A percentile compares a stretch with the other conserved stretches of the same genome.
Conservation (phyloP, 1,140 invertebrate species). For the Eurosta solidaginis region DNA sequence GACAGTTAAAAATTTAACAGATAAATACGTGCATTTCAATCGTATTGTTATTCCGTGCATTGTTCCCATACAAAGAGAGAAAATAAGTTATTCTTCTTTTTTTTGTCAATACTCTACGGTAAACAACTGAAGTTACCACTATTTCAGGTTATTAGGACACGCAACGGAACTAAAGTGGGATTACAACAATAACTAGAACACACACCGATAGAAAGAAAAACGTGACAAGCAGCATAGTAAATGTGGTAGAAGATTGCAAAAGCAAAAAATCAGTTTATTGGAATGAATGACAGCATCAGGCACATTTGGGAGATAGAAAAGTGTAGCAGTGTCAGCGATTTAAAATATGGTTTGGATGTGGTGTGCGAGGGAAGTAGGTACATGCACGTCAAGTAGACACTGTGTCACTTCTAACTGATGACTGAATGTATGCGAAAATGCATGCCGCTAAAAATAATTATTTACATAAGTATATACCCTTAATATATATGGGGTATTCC, state of each 20-base stretch:
- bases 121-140: background rate
- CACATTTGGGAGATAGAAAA: background rate
- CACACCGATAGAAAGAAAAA: too few species aligned
- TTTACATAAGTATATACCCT: background rate
- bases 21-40: too few species aligned
- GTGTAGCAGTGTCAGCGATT: background rate
- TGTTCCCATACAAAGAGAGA: too few species aligned
- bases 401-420: background rate
- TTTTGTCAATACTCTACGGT: background rate
- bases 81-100: too few species aligned
- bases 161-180: background rate
- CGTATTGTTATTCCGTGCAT: too few species aligned
- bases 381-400: background rate
- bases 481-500: too few species aligned
- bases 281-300: background rate
- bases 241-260: too few species aligned
- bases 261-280: too few species aligned
- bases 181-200: background rate
- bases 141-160: background rate
- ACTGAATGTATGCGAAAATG: background rate
- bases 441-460: background rate
- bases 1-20: too few species aligned
- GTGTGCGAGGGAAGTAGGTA: background rate
- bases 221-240: too few species aligned
- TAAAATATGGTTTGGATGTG: background rate